Evolutionary conservation across 2,113 vertebrate genomes (phyloP), one percentile per base, ranked within the genome.

Genomic region (Raphicerus campestris): DNA sequence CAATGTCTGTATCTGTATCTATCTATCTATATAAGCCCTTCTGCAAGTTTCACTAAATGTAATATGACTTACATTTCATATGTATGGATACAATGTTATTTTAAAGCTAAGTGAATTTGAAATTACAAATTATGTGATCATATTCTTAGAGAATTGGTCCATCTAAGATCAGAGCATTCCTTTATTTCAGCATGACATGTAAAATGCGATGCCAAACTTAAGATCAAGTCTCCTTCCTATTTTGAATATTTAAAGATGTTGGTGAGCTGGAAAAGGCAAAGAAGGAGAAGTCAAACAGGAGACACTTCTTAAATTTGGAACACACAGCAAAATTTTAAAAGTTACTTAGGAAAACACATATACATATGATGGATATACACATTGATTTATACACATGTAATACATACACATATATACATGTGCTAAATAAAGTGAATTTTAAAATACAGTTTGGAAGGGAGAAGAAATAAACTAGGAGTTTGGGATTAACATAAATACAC

Each of bases 81-180:
- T 39, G 75, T 35, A 73, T 51, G 32, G 39, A 58, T 90, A 90
- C 85, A 56, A 10, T 78, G 51, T 90, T 78, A 61, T 89, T 87
- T 97, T 80, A 85, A 96, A 86, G 17, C 66, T 53, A 95, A 35
- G 42, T 32, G 63, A 83, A 82, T 58, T 81, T 88, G 26, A 97
- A 78, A 58, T 95, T 15, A 61, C 49, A 87, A 66, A 73, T 56
- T 39, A 49, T 61, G 61, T 39, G 58, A 87, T 55, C 32, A 85
- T 92, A 20, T 10, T 84, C 49, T 89, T 42, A n/a, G 2, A 58
- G 3, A 75, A 63, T 47, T 42, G 16, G n/a, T 47, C 22, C 45
- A 63, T 30, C 39, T 93, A 22, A 47, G 24, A n/a, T 60, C 8
- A 61, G 2, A 45, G 28, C 60, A 81, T 78, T 92, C 73, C 55